phyloP scores from a whole-genome alignment of 2,113 vertebrate genomes.

The Vidua macroura region DNA sequence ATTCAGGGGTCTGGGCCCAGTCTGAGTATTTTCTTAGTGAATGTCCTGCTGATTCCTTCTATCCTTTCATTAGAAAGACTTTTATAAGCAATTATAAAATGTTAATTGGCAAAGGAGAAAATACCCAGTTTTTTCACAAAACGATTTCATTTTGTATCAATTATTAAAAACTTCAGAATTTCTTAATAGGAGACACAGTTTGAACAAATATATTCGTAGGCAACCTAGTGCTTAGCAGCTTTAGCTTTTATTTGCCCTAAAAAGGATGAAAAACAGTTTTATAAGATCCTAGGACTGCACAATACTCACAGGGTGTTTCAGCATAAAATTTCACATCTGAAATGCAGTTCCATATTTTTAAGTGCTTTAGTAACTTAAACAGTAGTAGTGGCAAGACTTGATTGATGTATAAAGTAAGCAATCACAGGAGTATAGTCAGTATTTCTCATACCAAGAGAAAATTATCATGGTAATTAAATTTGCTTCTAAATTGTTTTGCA shows the following conservation, averaged over 20 bases:
- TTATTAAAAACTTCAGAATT: background rate
- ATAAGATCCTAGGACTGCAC: background rate
- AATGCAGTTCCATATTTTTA: background rate
- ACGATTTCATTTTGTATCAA: background rate
- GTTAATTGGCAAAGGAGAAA: background rate
- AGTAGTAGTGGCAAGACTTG: background rate
- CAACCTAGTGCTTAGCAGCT: background rate
- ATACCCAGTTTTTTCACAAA: background rate
- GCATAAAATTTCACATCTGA: background rate
- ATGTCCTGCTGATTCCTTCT: background rate
- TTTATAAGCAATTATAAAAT: background rate
- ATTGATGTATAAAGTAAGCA: background rate
- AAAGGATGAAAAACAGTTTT: background rate
- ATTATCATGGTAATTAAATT: constrained; percentile 30
- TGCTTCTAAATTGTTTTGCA: background rate
- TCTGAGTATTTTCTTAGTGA: background rate
- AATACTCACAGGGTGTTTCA: background rate
- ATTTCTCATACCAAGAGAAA: constrained; percentile 20
- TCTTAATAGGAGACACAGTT: background rate
- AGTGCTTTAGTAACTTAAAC: background rate
- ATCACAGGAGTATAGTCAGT: background rate
- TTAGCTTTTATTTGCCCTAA: background rate
- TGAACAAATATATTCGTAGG: background rate
- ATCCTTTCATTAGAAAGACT: background rate
- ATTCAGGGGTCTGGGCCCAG: background rate